Evolutionary conservation across 2,113 vertebrate genomes (phyloP).

Genomic region (Stercorarius parasiticus): DNA sequence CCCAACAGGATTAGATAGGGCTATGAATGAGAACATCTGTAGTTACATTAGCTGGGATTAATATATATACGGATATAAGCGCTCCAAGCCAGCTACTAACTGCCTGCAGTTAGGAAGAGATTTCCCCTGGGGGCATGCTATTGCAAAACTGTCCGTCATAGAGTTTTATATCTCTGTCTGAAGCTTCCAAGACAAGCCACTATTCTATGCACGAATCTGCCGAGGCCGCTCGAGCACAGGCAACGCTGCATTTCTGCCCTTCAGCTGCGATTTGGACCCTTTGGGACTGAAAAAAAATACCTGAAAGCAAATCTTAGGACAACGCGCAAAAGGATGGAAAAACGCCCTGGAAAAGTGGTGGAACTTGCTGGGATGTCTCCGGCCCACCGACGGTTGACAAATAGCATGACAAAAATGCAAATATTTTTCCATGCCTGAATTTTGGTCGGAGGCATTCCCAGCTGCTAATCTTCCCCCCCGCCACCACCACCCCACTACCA

Average conservation of each 20-base stretch:
- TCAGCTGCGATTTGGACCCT: not conserved
- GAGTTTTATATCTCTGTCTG: not conserved
- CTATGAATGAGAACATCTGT: slow-evolving; percentile 71
- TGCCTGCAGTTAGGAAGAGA: slow-evolving; percentile 25
- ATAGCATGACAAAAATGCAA: not conserved
- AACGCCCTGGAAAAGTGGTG: not conserved
- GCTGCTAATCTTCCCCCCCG: not conserved
- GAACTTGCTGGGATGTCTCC: not conserved
- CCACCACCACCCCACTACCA: too few relatives aligned
- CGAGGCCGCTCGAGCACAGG: fast-evolving
- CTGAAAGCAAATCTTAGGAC: not conserved
- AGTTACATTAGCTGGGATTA: slow-evolving; percentile 68
- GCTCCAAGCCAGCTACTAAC: slow-evolving; percentile 45
- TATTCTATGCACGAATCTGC: not conserved
- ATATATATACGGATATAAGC: slow-evolving; percentile 64
- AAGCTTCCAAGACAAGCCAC: not conserved
- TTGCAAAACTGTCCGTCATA: not conserved
- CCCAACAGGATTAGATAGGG: slow-evolving; percentile 68
- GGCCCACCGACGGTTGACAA: not conserved
- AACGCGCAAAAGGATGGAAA: not conserved
- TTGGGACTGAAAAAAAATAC: not conserved
- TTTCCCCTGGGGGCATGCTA: not conserved
- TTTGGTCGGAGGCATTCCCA: not conserved
- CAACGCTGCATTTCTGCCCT: fast-evolving
- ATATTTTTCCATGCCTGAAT: not conserved